These are phyloP conservation scores for Patiria miniata DNA, from an alignment of 35 echinoderm and acorn worm genomes.

Conservation along the genomic window DNA sequence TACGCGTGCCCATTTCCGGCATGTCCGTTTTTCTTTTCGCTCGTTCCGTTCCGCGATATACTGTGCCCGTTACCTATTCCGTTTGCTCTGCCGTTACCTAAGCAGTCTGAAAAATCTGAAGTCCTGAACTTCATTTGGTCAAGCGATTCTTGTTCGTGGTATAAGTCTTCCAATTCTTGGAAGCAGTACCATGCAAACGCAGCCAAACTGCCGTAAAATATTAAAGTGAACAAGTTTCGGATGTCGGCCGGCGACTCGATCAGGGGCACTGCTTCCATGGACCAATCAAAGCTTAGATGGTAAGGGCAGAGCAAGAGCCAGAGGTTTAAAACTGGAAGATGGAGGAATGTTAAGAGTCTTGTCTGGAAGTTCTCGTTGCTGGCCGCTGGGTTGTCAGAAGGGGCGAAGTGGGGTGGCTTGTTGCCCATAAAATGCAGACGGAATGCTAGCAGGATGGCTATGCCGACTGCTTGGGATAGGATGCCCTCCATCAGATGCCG, in stretches of 20 bases:
- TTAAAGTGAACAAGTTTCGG: constrained; percentile 65
- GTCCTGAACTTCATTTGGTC: constrained; percentile 1
- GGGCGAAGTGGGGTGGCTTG: constrained; percentile 77
- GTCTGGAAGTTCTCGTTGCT: constrained; percentile 70
- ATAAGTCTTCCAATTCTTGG: neutral
- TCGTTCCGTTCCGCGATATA: neutral
- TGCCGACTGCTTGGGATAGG: constrained; percentile 37
- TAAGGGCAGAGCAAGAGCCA: constrained; percentile 85
- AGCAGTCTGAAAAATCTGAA: neutral
- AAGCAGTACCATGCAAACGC: neutral
- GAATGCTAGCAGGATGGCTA: constrained; percentile 52
- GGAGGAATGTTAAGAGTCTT: constrained; percentile 85
- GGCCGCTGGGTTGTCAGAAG: constrained; percentile 92
- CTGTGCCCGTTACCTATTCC: neutral
- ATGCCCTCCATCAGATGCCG: constrained; percentile 50
- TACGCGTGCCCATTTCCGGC: neutral
- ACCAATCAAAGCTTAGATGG: constrained; percentile 98
- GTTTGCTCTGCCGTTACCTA: neutral
- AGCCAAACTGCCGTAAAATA: constrained; percentile 38
- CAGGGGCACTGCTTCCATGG: constrained; percentile 88
- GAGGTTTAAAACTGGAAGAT: constrained; percentile 82
- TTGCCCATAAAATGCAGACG: constrained; percentile 78
- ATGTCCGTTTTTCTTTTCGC: constrained; percentile 2
- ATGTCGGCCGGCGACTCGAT: constrained; percentile 64
- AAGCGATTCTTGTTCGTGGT: neutral